Base-by-base conservation (phyloP, 2,113 vertebrate species). In the Mionectes macconnelli region DNA sequence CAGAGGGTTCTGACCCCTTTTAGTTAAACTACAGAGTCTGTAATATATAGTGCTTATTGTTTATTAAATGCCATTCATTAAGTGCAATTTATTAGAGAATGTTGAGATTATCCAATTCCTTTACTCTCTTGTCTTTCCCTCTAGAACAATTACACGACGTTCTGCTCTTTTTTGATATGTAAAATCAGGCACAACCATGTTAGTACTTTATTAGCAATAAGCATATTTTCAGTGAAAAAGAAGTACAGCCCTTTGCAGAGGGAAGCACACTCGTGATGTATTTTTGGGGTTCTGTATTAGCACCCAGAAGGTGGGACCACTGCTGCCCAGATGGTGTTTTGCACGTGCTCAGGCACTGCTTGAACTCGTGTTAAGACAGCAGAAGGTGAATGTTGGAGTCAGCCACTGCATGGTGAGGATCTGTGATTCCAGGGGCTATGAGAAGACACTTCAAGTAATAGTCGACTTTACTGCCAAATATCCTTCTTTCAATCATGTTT, bases 1-100 rank as follows among this genome's bases (percentile, higher is more conserved):
- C 17, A 44, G 76, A 86, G 86, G 37, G 27, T 89, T 86, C 53
- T 35, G 50, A 72, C 15, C 27, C 73, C 63, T 89, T 88, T 92
- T 59, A 82, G 74, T 90, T 76, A 73, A 88, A 72, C 37, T 66
- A 42, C 50, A 50, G 62, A 76, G 27, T 30, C 68, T 47, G 25
- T 25, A 77, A 53, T 33, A 40, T 17, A 18, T 4, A 39, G 44
- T 37, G 24, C 17, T 76, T 60, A 27, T 23, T 6, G 4, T 44
- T 85, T 45, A 73, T 66, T 66, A 82, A 57, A 63, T 59, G 33
- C 23, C 62, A 8, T 30, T 84, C 0, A 0, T 53, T 66, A 77
- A 90, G 85, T 76, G 22, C 12, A 57, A 0, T 15, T 80, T 67
- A 50, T 53, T 23, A 40, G 30, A 40, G 28, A 76, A 45, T 0